phyloP scores from a whole-genome alignment of 2,888 invertebrate genomes.

The Mimachlamys varia region DNA sequence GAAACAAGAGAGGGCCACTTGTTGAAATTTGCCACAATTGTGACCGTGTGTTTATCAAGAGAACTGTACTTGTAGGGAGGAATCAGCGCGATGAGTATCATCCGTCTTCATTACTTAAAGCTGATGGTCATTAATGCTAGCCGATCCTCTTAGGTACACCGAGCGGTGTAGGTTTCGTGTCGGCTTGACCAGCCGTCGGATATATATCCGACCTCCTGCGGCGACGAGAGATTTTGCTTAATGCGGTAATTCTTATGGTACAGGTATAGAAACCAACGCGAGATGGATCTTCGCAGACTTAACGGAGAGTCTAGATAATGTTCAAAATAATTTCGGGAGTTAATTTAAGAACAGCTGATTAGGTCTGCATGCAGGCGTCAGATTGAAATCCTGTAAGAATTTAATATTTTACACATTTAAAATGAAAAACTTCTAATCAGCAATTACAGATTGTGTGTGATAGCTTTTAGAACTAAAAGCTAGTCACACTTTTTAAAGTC shows the following conservation, averaged over 20 bases:
- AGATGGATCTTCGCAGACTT: no score
- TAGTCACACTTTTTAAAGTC: no score
- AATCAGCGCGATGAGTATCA: background rate
- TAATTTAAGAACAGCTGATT: no score
- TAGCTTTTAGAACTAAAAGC: no score
- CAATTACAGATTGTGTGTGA: no score
- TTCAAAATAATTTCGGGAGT: no score
- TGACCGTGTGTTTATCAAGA: background rate
- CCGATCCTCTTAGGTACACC: background rate
- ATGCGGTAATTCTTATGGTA: background rate
- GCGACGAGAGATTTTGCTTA: background rate
- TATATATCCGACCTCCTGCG: background rate
- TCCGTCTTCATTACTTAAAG: background rate
- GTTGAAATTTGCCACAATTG: background rate
- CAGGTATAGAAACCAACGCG: background rate
- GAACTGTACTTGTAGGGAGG: background rate
- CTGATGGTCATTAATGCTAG: background rate
- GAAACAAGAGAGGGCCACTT: background rate
- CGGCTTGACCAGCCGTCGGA: background rate
- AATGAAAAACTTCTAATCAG: no score
- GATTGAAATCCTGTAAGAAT: no score
- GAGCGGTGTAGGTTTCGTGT: constrained; percentile 18
- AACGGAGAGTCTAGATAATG: no score
- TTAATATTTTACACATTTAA: no score
- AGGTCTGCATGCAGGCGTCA: no score